phyloP scores from a whole-genome alignment of 2,888 invertebrate genomes.

The Chymomyza procnemis region DNA sequence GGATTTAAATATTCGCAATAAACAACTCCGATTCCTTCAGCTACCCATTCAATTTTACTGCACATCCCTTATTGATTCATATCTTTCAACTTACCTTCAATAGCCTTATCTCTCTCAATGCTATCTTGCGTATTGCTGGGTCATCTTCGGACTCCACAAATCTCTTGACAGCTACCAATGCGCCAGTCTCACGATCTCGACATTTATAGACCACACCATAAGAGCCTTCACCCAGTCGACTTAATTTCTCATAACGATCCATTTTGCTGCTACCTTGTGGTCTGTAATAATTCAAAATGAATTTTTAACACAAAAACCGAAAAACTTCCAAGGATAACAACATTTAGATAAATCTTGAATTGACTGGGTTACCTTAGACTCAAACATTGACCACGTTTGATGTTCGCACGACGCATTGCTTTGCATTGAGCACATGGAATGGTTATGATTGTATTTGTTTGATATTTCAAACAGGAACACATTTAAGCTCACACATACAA shows the following conservation, averaged over 20 bases:
- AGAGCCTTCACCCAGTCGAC: slow-evolving; percentile 92
- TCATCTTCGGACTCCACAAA: slow-evolving; percentile 98
- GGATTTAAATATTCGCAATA: too few relatives aligned
- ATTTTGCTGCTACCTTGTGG: slow-evolving; percentile 91
- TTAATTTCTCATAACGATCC: slow-evolving; percentile 96
- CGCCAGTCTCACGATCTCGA: slow-evolving; percentile 94
- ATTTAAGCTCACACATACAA: slow-evolving; percentile 41
- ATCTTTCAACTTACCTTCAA: slow-evolving; percentile 85
- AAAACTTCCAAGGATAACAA: not conserved
- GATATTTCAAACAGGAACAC: slow-evolving; percentile 61
- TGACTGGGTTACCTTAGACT: slow-evolving; percentile 74
- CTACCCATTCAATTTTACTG: too few relatives aligned
- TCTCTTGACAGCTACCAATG: slow-evolving; percentile 96
- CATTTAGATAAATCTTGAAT: slow-evolving; percentile 19
- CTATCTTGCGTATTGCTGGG: slow-evolving; percentile 96
- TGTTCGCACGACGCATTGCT: slow-evolving; percentile 74
- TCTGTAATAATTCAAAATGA: slow-evolving; percentile 79
- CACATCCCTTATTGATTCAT: too few relatives aligned
- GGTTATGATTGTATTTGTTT: slow-evolving; percentile 48
- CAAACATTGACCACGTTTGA: slow-evolving; percentile 75
- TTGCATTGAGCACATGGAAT: slow-evolving; percentile 71
- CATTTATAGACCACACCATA: slow-evolving; percentile 93
- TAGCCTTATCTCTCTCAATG: slow-evolving; percentile 94
- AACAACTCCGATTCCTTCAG: too few relatives aligned
- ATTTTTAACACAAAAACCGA: not conserved